Base-by-base conservation (phyloP, 2,888 invertebrate species). In the Epinotia bilunana region DNA sequence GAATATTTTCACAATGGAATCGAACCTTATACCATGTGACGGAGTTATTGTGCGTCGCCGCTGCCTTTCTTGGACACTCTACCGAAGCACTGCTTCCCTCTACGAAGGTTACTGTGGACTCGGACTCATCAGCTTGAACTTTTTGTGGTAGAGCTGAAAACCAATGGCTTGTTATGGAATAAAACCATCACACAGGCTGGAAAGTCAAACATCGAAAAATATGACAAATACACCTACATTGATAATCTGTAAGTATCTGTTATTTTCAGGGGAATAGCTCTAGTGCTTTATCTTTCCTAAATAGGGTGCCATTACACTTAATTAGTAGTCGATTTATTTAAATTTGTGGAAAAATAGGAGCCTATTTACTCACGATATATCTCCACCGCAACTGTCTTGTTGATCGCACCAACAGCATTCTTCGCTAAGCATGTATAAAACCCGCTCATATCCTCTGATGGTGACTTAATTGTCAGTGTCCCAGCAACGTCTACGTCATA, bases 361-460 rank as follows among this genome's bases (percentile, higher is more conserved):
- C 23, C 1, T 28, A 28, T 28, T 28, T 28, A 87, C 92, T 90
- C 77, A 93, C 93, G 83, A 69, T 91, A 93, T 78, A 93, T 89
- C 55, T 88, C 82, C 0, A 93, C 90, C 0, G 81, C 67, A 0
- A 90, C 80, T 7, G 88, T 89, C 57, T 81, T 88, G n/a, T 87
- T 88, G 13, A 80, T 88, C 13, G 77, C 81, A 0, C 96, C 96
- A 3, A 91, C 90, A 0, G 84, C 81, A 83, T 95, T 96, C 65
- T 86, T 91, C 0, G 95, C 96, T 13, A 90, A 84, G 80, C 96
- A 96, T 0, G 90, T 93, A 82, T 96, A 96, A 28, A 88, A 85
- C 0, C 96, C 96, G 68, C 94, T 94, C 77, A 91, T 78, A 12
- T 92, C 91, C 77, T 89, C 88, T 0, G 91, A 83, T 0, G 92